phyloP scores from a whole-genome alignment of 2,888 invertebrate species.

The Tolmerus cingulatus region DNA sequence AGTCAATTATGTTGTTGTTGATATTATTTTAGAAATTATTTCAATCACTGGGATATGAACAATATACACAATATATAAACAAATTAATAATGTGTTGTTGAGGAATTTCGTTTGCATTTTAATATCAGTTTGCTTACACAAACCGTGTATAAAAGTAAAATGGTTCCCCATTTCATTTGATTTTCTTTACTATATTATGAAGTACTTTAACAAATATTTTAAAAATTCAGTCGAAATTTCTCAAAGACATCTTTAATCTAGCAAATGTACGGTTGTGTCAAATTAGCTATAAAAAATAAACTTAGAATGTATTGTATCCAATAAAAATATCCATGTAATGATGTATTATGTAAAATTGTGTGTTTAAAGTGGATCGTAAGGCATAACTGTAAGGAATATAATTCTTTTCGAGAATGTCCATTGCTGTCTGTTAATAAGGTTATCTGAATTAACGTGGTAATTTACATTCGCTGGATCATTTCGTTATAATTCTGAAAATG shows the following conservation, averaged over 20 bases:
- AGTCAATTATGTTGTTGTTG: conserved; percentile 42
- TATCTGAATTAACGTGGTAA: conserved; percentile 8
- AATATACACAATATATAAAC: conserved; percentile 18
- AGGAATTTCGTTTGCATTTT: conserved; percentile 35
- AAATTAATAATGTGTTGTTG: conserved; percentile 21
- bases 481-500: conserved; percentile 38
- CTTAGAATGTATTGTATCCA: conserved; percentile 22
- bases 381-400: conserved; percentile 4
- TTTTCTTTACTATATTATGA: conserved; percentile 1
- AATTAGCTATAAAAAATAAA: conserved; percentile 43
- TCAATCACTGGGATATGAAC: conserved; percentile 25
- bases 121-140: neutral
- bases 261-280: conserved; percentile 45
- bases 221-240: conserved; percentile 36
- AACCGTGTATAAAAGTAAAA: neutral
- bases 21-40: conserved; percentile 39
- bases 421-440: conserved; percentile 22
- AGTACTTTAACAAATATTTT: neutral
- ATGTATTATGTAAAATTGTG: conserved; percentile 33
- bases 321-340: conserved; percentile 29
- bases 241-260: conserved; percentile 31
- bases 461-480: conserved; percentile 17
- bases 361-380: conserved; percentile 22
- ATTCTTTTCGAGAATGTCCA: conserved; percentile 16
- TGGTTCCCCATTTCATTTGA: neutral